Percentiles rank a stretch among this genome's conserved stretches.
phyloP scores from a whole-genome alignment of 2,888 invertebrate species.

The Tetragonula carbonaria region DNA sequence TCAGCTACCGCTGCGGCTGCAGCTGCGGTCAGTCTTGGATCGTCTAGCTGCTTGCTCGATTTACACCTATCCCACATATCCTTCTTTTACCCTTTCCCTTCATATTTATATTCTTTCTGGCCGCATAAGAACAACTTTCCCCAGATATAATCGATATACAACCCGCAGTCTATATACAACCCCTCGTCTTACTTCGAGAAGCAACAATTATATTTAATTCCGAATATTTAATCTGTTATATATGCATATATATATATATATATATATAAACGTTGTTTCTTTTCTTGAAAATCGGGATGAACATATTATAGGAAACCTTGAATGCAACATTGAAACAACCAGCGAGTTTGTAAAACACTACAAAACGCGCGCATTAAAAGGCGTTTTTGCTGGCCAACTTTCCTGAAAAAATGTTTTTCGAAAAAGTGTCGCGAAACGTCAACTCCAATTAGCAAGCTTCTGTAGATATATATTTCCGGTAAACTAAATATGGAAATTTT shows the following conservation, averaged over 20 bases:
- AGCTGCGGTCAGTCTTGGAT: conserved; percentile 90
- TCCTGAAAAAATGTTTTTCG: not conserved
- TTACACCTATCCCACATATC: conserved; percentile 81
- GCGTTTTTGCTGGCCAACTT: too few relatives aligned
- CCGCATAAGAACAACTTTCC: not conserved
- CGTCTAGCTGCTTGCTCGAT: conserved; percentile 84
- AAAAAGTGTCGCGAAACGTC: not conserved
- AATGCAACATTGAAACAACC: too few relatives aligned
- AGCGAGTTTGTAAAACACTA: not conserved
- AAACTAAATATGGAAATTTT: not conserved
- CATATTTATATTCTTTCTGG: not conserved
- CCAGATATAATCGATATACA: not conserved
- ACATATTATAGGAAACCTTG: not conserved
- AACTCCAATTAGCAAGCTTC: not conserved
- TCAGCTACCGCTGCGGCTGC: conserved; percentile 91
- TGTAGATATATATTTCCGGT: not conserved
- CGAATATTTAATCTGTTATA: not conserved
- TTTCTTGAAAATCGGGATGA: not conserved
- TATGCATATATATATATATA: too few relatives aligned
- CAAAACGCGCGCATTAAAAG: not conserved
- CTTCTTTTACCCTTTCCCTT: conserved; percentile 11
- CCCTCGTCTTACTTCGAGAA: not conserved
- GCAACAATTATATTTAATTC: not conserved
- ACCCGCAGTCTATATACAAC: too few relatives aligned
- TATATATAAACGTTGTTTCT: too few relatives aligned